These are phyloP conservation scores for Actenoides lindsayi DNA, from an alignment of 2,113 vertebrate species.

Conservation along the genomic window DNA sequence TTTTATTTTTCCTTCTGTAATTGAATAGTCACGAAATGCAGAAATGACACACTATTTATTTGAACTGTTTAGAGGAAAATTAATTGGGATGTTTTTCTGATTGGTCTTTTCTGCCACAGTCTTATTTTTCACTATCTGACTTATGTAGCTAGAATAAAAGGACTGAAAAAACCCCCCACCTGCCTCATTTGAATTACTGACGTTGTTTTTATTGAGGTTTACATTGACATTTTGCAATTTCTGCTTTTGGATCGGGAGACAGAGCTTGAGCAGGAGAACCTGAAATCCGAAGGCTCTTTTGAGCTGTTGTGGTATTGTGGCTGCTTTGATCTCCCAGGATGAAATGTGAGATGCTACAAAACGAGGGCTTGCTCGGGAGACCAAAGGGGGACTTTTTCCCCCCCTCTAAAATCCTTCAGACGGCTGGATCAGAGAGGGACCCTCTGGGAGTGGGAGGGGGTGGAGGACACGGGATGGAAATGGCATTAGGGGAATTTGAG, in stretches of 20 bases:
- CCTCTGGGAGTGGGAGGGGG: accelerated
- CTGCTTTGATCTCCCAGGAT: background rate
- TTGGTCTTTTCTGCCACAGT: background rate
- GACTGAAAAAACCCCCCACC: background rate
- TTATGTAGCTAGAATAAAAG: slow-evolving; percentile 14
- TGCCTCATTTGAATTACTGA: slow-evolving; percentile 4
- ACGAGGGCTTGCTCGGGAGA: background rate
- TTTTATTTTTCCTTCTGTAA: background rate
- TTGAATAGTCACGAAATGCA: slow-evolving; percentile 31
- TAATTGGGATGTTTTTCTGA: slow-evolving; percentile 42
- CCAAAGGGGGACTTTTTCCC: accelerated
- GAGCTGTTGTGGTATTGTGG: background rate
- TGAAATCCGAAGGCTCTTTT: background rate
- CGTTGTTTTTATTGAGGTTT: background rate
- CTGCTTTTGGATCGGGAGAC: background rate
- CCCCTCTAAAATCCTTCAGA: background rate
- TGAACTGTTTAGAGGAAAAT: slow-evolving; percentile 42
- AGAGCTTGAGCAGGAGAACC: background rate
- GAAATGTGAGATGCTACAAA: background rate
- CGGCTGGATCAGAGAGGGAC: background rate
- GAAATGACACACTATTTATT: slow-evolving; percentile 32
- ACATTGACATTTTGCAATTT: background rate
- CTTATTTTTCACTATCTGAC: slow-evolving; percentile 37
- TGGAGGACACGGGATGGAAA: background rate
- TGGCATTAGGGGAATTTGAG: background rate